A percentile compares a stretch with the other conserved stretches of the same genome.
Conservation (phyloP, 2,797 vertebrate species). For the Hydrolagus colliei region DNA sequence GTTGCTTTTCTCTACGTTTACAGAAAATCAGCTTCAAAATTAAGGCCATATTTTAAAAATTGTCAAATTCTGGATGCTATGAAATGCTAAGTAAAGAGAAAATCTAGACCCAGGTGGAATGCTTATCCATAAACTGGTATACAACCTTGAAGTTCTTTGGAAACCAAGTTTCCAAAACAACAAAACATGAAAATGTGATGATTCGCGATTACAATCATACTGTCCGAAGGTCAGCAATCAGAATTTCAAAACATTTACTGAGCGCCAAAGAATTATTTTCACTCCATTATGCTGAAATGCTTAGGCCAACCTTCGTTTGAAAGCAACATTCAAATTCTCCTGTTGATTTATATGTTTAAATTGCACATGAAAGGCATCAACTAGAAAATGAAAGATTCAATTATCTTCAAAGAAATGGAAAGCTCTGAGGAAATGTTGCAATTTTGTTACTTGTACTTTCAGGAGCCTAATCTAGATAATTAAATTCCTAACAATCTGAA, state of each 20-base stretch:
- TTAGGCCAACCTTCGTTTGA: background rate
- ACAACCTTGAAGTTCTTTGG: background rate
- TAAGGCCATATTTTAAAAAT: too few relatives aligned
- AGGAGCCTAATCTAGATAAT: background rate
- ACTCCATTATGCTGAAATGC: background rate
- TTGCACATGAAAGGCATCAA: background rate
- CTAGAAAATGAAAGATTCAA: background rate
- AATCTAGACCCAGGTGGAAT: too few relatives aligned
- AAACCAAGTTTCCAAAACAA: background rate
- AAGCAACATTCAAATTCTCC: background rate
- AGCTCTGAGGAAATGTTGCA: background rate
- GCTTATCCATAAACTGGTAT: too few relatives aligned
- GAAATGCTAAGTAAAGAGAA: too few relatives aligned
- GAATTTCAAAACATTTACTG: background rate
- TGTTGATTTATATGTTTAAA: background rate
- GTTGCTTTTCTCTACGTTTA: too few relatives aligned
- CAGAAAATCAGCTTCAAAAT: too few relatives aligned
- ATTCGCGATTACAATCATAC: too few relatives aligned
- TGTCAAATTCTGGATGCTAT: too few relatives aligned
- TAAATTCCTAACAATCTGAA: background rate
- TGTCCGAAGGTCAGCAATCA: background rate
- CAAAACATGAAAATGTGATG: background rate
- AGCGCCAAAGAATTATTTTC: background rate
- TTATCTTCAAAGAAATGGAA: background rate
- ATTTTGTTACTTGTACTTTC: conserved; percentile 17